These are phyloP conservation scores for Dipodomys merriami DNA, from an alignment of 2,113 vertebrate species.

Conservation along the genomic window DNA sequence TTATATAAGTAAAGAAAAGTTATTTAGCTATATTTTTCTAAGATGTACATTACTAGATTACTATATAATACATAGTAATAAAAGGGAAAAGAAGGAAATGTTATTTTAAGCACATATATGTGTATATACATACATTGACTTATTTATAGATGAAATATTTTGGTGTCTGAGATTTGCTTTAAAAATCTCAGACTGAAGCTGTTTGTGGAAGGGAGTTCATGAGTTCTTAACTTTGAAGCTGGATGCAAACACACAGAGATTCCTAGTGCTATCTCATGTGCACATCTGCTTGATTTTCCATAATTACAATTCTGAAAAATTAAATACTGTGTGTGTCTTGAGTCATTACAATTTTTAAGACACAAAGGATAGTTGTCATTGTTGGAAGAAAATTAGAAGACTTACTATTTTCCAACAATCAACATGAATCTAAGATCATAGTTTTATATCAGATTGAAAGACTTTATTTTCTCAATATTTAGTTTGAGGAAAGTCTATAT, in stretches of 20 bases:
- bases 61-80: neutral
- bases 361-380: neutral
- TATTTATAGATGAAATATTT: neutral
- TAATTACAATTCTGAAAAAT: conserved; percentile 37
- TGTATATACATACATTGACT: neutral
- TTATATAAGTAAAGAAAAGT: neutral
- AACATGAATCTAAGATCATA: conserved; percentile 25
- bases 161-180: neutral
- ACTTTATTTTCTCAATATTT: conserved; percentile 14
- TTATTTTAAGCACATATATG: neutral
- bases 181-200: neutral
- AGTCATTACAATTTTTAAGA: conserved; percentile 26
- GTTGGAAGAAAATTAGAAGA: neutral
- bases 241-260: too few relatives aligned
- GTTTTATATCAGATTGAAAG: neutral
- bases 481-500: neutral
- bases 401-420: neutral
- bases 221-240: neutral
- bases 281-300: neutral
- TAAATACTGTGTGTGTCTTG: neutral
- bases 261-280: neutral
- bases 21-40: neutral
- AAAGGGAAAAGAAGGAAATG: neutral
- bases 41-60: neutral
- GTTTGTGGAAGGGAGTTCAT: neutral